phyloP scores from a whole-genome alignment of 2,113 vertebrate genomes.

The Oreochromis niloticus region DNA sequence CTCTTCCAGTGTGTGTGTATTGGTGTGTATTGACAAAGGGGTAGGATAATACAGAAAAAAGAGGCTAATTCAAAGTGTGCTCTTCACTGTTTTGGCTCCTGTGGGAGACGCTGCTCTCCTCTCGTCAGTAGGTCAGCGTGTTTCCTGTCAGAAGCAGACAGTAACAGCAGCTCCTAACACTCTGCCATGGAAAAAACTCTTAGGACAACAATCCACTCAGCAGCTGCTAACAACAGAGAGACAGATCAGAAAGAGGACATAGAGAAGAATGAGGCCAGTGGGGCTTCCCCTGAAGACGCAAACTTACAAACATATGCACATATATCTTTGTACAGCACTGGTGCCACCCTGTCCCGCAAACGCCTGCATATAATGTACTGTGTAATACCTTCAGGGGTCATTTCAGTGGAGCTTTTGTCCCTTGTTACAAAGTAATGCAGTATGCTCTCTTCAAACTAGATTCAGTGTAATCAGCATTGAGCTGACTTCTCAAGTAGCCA shows the following conservation, averaged over 20 bases:
- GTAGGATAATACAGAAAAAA: not conserved
- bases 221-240: slow-evolving; percentile 42
- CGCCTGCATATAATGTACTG: not conserved
- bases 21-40: not conserved
- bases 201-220: slow-evolving; percentile 32
- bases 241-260: slow-evolving; percentile 6
- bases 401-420: slow-evolving; percentile 27
- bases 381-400: not conserved
- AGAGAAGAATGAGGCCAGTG: not conserved
- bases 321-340: not conserved
- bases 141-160: slow-evolving; percentile 59
- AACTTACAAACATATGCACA: slow-evolving; percentile 8
- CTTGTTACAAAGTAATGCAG: not conserved
- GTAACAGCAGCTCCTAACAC: slow-evolving; percentile 24
- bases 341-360: not conserved
- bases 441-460: slow-evolving; percentile 13
- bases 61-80: not conserved
- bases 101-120: not conserved
- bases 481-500: not conserved
- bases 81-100: not conserved
- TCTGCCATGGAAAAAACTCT: slow-evolving; percentile 59
- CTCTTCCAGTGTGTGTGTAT: not conserved
- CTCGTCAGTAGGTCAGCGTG: slow-evolving; percentile 23
- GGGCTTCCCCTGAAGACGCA: not conserved
- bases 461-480: slow-evolving; percentile 23